phyloP scores from a whole-genome alignment of 1,140 invertebrate genomes.

The Elysia chlorotica region DNA sequence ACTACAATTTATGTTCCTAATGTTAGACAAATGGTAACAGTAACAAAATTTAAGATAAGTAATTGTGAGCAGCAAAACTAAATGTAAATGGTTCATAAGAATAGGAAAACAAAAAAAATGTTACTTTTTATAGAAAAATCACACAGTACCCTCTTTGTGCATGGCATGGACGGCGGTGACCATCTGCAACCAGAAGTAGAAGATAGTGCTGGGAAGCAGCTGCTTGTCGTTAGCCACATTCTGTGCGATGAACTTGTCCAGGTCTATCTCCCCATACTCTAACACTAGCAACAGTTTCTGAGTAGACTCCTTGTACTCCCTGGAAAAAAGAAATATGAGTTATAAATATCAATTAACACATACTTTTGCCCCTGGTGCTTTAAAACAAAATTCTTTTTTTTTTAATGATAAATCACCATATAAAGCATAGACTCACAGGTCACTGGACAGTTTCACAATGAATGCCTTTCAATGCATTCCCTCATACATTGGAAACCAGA shows the following conservation, averaged over 20 bases:
- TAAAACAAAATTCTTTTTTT: neutral
- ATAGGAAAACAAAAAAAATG: too few relatives aligned
- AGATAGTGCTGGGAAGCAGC: constrained; percentile 71
- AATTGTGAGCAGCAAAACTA: too few relatives aligned
- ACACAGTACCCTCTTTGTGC: constrained; percentile 86
- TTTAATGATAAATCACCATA: neutral
- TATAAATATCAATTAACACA: too few relatives aligned
- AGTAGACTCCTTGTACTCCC: constrained; percentile 63
- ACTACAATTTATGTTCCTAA: too few relatives aligned
- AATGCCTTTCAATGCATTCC: too few relatives aligned
- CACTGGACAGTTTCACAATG: neutral
- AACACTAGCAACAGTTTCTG: constrained; percentile 79
- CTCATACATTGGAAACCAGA: too few relatives aligned
- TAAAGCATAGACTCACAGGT: neutral
- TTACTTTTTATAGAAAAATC: too few relatives aligned
- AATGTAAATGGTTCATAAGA: too few relatives aligned
- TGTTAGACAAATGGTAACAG: too few relatives aligned
- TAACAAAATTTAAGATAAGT: too few relatives aligned
- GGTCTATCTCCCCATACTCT: constrained; percentile 91
- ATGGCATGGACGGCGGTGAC: constrained; percentile 87
- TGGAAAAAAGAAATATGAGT: constrained; percentile 45
- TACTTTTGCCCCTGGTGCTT: neutral
- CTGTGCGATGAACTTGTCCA: constrained; percentile 76
- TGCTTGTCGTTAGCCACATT: constrained; percentile 60
- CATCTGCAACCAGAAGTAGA: constrained; percentile 95